A percentile compares a stretch with the other conserved stretches of the same genome.
Evolutionary conservation across 1,140 invertebrate genomes (phyloP).

Genomic region (Pissodes strobi): DNA sequence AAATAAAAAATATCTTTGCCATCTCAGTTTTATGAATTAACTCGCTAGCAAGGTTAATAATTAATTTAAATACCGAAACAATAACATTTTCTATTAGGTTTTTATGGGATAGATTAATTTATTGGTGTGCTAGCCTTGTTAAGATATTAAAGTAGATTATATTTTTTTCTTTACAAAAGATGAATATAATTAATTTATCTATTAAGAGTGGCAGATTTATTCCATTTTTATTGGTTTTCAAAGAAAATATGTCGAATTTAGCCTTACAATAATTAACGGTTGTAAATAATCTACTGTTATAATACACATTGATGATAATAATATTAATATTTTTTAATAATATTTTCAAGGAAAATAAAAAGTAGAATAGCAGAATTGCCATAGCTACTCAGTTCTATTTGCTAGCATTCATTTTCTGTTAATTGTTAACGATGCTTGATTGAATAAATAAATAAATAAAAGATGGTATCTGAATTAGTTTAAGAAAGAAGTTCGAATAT

Average conservation of each 20-base stretch:
- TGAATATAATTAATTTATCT: conserved; percentile 10
- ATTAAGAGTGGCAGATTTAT: conserved; percentile 24
- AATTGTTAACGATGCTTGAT: no score
- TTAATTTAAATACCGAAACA: conserved; percentile 20
- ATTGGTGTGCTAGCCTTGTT: conserved; percentile 24
- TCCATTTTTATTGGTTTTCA: conserved; percentile 21
- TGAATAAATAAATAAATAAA: no score
- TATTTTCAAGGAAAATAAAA: no score
- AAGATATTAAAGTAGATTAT: conserved; percentile 11
- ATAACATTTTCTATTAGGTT: conserved; percentile 16
- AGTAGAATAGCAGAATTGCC: no score
- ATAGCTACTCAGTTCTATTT: no score
- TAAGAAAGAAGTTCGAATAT: no score
- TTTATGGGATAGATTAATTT: conserved; percentile 18
- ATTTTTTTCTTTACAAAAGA: conserved; percentile 5
- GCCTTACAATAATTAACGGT: neutral
- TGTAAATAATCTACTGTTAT: neutral
- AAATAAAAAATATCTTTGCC: neutral
- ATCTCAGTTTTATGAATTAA: conserved; percentile 14
- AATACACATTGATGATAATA: no score
- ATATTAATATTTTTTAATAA: no score
- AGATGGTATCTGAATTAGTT: no score
- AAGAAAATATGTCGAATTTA: conserved; percentile 1
- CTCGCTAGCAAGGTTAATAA: conserved; percentile 16
- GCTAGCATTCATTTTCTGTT: no score